Conservation (phyloP, 2,888 invertebrate genomes). For the Perizoma flavofasciatum region DNA sequence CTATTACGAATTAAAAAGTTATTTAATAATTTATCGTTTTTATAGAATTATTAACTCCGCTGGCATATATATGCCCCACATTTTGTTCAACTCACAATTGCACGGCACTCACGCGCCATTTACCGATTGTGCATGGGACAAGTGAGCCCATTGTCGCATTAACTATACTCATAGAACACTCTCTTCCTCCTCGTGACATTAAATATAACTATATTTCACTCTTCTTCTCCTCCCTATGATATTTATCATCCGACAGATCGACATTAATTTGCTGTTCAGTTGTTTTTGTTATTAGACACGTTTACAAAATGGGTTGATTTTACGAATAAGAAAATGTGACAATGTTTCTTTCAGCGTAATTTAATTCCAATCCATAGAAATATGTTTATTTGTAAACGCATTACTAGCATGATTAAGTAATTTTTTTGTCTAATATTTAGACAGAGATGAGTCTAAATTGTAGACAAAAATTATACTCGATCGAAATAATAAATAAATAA, state of each 20-base stretch:
- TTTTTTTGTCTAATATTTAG: no score
- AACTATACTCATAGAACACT: conserved; percentile 19
- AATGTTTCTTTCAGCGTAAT: no score
- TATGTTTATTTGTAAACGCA: no score
- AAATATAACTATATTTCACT: conserved; percentile 31
- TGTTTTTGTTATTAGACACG: conserved; percentile 52
- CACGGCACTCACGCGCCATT: conserved; percentile 66
- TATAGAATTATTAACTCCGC: conserved; percentile 1
- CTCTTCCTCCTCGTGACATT: conserved; percentile 38
- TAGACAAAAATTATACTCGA: not conserved
- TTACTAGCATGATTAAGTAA: no score
- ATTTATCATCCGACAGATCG: conserved; percentile 64
- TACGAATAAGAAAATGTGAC: no score
- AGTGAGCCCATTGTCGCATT: conserved; percentile 64
- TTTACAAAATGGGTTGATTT: not conserved
- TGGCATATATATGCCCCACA: conserved; percentile 48
- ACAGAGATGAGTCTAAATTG: no score
- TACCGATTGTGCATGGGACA: conserved; percentile 62
- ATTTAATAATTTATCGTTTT: not conserved
- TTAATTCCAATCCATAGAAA: no score
- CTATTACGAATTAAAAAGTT: no score
- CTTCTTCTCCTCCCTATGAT: conserved; percentile 38
- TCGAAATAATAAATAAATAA: no score
- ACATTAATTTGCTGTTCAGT: conserved; percentile 64
- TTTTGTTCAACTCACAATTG: conserved; percentile 51